These are phyloP conservation scores for Odontophorus gujanensis DNA, from an alignment of 2,113 vertebrate species.

Conservation along the genomic window DNA sequence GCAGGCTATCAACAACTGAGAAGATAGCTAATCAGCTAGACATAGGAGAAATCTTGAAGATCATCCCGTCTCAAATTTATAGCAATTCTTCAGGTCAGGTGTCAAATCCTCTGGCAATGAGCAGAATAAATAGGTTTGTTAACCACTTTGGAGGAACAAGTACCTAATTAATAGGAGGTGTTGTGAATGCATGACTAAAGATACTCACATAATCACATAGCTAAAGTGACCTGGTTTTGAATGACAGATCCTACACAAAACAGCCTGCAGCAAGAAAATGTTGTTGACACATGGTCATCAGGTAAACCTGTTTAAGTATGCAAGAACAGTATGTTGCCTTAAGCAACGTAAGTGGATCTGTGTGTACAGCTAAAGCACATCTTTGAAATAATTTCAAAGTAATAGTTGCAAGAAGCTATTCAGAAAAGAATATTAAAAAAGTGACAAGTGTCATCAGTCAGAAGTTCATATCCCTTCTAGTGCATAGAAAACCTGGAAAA, in stretches of 20 bases:
- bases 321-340: neutral
- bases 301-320: conserved; percentile 37
- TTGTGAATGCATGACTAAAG: neutral
- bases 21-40: conserved; percentile 14
- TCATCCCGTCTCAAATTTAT: conserved; percentile 1
- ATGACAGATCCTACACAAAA: conserved; percentile 33
- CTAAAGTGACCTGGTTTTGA: conserved; percentile 31
- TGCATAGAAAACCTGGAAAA: neutral
- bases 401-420: neutral
- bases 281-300: conserved; percentile 31
- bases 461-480: neutral
- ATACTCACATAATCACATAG: neutral
- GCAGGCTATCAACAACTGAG: conserved; percentile 1
- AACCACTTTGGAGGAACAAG: conserved; percentile 17
- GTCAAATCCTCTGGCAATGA: conserved; percentile 18
- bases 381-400: conserved; percentile 50
- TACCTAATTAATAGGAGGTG: conserved; percentile 32
- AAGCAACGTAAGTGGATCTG: conserved; percentile 10
- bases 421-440: neutral
- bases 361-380: conserved; percentile 3
- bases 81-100: neutral
- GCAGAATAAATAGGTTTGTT: conserved; percentile 19
- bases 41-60: neutral
- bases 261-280: conserved; percentile 42
- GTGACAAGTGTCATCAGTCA: neutral